Conservation (phyloP, 1,140 invertebrate genomes). For the Drosophila kikkawai region DNA sequence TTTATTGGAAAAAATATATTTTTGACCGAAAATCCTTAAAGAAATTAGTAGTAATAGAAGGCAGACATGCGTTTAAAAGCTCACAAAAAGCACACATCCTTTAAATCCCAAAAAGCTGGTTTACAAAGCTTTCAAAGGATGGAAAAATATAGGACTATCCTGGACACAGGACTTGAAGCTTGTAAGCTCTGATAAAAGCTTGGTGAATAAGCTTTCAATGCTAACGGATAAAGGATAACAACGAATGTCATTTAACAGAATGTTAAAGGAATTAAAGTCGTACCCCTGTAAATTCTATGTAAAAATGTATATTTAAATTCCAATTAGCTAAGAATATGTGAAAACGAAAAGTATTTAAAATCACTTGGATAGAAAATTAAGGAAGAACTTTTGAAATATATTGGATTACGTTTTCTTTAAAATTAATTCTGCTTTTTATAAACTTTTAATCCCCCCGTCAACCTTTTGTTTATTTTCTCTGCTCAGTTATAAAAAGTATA, state of each 20-base stretch:
- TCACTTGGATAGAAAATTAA: rapidly evolving
- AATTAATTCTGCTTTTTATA: too few relatives aligned
- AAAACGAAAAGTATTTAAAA: neutral
- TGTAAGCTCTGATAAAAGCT: conserved; percentile 1
- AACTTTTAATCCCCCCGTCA: too few relatives aligned
- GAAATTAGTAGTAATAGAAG: neutral
- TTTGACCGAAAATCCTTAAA: neutral
- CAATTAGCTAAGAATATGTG: neutral
- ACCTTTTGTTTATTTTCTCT: neutral
- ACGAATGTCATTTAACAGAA: conserved; percentile 5
- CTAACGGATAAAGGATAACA: conserved; percentile 1
- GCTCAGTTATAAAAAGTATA: neutral
- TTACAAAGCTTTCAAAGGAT: conserved; percentile 2
- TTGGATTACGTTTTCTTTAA: too few relatives aligned
- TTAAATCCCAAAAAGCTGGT: neutral
- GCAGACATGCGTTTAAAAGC: conserved; percentile 3
- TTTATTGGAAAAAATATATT: neutral
- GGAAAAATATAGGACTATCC: neutral
- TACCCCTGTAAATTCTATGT: neutral
- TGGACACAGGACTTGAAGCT: neutral
- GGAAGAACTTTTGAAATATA: too few relatives aligned
- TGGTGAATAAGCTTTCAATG: neutral
- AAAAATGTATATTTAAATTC: neutral
- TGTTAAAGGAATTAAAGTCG: neutral
- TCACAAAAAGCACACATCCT: conserved; percentile 8